A percentile compares a stretch with the other conserved stretches of the same genome.
Conservation (phyloP, 2,797 vertebrate genomes). For the Synaphobranchus kaupii region DNA sequence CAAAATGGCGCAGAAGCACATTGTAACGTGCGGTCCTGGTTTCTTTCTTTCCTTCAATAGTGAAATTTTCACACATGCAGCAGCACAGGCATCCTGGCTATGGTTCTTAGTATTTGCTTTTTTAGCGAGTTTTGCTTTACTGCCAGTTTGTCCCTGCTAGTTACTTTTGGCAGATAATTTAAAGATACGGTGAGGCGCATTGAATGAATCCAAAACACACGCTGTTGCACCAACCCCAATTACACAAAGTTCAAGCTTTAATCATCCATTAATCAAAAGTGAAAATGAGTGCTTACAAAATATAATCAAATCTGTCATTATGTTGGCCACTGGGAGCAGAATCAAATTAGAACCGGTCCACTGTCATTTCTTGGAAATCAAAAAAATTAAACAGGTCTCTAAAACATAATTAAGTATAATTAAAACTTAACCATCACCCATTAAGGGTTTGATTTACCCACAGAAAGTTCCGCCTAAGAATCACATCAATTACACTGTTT, state of each 20-base stretch:
- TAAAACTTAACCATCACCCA: slow-evolving; percentile 21
- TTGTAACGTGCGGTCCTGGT: no score
- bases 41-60: no score
- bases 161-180: not conserved
- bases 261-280: slow-evolving; percentile 28
- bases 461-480: not conserved
- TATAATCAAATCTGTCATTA: slow-evolving; percentile 26
- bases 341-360: slow-evolving; percentile 13
- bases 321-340: slow-evolving; percentile 12
- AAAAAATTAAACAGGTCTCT: slow-evolving; percentile 15
- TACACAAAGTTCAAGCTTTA: slow-evolving; percentile 24
- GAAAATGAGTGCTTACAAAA: slow-evolving; percentile 18
- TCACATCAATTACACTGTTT: slow-evolving; percentile 12
- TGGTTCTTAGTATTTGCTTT: not conserved
- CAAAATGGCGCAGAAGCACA: no score
- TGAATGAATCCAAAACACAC: not conserved
- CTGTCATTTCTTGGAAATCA: slow-evolving; percentile 23
- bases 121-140: not conserved
- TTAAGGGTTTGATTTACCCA: slow-evolving; percentile 21
- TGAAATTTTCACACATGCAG: not conserved
- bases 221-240: slow-evolving; percentile 17
- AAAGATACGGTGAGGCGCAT: not conserved
- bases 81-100: not conserved
- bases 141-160: not conserved
- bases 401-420: slow-evolving; percentile 21